Evolutionary conservation across 2,113 vertebrate species (phyloP).

Genomic region (Leptodactylus fuscus): DNA sequence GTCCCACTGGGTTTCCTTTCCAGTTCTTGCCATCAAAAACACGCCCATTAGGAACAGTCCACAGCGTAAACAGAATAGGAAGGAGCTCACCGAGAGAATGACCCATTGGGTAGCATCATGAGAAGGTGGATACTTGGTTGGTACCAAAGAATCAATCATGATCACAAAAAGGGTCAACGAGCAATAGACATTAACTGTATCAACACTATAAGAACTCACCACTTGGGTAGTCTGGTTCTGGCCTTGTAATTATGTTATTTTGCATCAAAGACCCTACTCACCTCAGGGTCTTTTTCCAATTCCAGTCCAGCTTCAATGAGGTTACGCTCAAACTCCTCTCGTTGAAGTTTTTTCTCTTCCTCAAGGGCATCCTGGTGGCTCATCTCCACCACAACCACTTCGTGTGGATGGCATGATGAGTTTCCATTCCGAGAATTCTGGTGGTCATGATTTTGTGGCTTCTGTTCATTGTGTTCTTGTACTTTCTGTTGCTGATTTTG

Average conservation of each 20-base stretch:
- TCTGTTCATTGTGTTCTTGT: conserved; percentile 14
- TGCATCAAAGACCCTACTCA: conserved; percentile 53
- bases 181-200: not conserved
- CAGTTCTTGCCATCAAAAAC: not conserved
- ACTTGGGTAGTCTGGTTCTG: not conserved
- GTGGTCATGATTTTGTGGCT: conserved; percentile 24
- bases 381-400: conserved; percentile 65
- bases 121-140: not conserved
- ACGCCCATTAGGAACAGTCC: not conserved
- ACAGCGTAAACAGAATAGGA: too few species aligned
- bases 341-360: conserved; percentile 81
- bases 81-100: too few species aligned
- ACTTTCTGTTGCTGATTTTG: conserved; percentile 35
- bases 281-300: conserved; percentile 87
- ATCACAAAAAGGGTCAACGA: not conserved
- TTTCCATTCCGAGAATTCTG: conserved; percentile 46
- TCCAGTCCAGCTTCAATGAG: conserved; percentile 88
- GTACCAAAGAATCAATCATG: not conserved
- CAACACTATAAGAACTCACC: not conserved
- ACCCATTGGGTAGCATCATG: too few species aligned
- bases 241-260: not conserved
- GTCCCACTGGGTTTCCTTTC: not conserved
- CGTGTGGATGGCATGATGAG: not conserved
- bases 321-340: conserved; percentile 89
- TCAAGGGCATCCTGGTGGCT: conserved; percentile 75